Evolutionary conservation across 2,888 invertebrate genomes (phyloP), one percentile per base, ranked within the genome.

Genomic region (Cryptus viduatorius): DNA sequence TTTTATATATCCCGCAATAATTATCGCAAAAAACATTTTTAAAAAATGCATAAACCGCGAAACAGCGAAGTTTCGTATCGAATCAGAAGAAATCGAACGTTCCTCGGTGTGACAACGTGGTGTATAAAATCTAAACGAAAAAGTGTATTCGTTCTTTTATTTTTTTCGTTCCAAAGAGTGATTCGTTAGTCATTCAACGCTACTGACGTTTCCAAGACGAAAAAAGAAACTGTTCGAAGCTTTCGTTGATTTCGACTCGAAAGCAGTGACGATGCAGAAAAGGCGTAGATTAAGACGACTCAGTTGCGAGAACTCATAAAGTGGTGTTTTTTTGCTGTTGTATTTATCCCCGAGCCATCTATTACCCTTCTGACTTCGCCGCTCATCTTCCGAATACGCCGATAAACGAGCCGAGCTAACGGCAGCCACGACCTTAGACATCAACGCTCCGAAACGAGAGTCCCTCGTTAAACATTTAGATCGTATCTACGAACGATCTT

Each of bases 401-500:
- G 75, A 50, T 65, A 75, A 75, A 64, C 48, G 75, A 50, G 37
- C 46, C 48, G 46, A 14, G 48, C 8, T 14, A 65, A 65, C 65
- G 48, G 24, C 53, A 53, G 48, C 42, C 53, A 24, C 53, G 53
- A 72, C 31, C 65, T 67, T 67, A 59, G 65, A 59, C 31, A 59
- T 68, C 44, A 56, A 67, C 65, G 64, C 77, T 53, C 42, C 64
- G 64, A 29, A 19, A 59, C 29, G 14, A 29, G 59, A 29, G 14
- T 12, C 59, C 8, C 83, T 64, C 72, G 61, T 80, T 83, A 69
- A 80, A 69, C 64, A 76, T 83, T 79, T 80, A 67, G 48, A 77
- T 80, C 77, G 69, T 78, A 79, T 77, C 77, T 59, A 59, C 24
- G 61, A 80, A 84, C 42, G 76, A 83, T 83, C 81, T 84, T 79